Evolutionary conservation across 2,888 invertebrate genomes (phyloP).

Genomic region (Buathra laborator): DNA sequence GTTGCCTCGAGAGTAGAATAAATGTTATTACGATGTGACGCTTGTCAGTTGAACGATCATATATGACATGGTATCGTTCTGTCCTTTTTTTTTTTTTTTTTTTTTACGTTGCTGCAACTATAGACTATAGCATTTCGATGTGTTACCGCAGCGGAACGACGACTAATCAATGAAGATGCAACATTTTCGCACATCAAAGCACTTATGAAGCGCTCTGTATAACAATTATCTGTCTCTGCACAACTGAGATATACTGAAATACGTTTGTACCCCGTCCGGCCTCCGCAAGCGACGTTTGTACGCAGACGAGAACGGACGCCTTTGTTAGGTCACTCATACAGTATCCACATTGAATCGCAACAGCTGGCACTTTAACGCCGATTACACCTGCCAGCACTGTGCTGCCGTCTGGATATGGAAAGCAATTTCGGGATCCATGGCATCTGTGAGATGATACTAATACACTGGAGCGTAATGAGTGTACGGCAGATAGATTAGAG

Average conservation of each 20-base stretch:
- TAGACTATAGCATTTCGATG: too few relatives aligned
- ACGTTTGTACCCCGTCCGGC: not conserved
- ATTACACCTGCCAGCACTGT: not conserved
- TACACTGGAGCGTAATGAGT: not conserved
- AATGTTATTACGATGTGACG: too few relatives aligned
- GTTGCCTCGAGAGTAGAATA: too few relatives aligned
- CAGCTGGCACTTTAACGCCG: not conserved
- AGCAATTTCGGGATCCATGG: not conserved
- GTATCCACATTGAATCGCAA: not conserved
- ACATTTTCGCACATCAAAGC: not conserved
- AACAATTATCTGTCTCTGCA: not conserved
- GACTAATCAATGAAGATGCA: too few relatives aligned
- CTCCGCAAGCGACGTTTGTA: not conserved
- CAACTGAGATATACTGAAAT: constrained; percentile 1
- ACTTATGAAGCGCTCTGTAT: not conserved
- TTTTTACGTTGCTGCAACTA: too few relatives aligned
- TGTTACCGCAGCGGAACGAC: too few relatives aligned
- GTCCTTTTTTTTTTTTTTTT: too few relatives aligned
- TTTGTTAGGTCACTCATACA: not conserved
- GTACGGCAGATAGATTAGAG: not conserved
- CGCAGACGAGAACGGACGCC: constrained; percentile 1
- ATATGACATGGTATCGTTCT: too few relatives aligned
- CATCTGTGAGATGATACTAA: not conserved
- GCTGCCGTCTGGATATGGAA: not conserved
- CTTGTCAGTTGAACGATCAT: too few relatives aligned